phyloP scores from a whole-genome alignment of 1,140 invertebrate species.

The Pseudomyrmex dendroicus region DNA sequence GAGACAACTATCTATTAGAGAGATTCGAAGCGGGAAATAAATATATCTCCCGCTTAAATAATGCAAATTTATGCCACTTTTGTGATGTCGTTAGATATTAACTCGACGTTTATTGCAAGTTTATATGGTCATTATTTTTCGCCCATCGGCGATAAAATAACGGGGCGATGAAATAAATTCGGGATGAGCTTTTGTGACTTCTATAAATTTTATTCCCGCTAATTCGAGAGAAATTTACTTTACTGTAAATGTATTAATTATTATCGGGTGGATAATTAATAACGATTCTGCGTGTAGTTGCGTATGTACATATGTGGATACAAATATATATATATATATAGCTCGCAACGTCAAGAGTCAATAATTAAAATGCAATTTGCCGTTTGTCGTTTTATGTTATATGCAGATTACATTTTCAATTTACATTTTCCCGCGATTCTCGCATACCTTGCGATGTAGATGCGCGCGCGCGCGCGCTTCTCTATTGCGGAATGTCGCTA shows the following conservation, averaged over 20 bases:
- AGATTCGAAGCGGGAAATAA: background rate
- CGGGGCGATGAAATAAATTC: constrained; percentile 38
- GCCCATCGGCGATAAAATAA: no score
- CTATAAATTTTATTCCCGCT: constrained; percentile 43
- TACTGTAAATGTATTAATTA: constrained; percentile 55
- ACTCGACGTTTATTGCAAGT: constrained; percentile 33
- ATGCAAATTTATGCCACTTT: constrained; percentile 32
- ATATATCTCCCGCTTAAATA: background rate
- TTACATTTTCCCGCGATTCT: constrained; percentile 22
- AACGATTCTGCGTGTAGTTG: constrained; percentile 4
- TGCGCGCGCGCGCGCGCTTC: no score
- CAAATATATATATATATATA: background rate
- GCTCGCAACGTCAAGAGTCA: background rate
- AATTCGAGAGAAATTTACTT: constrained; percentile 40
- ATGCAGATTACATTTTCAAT: constrained; percentile 37
- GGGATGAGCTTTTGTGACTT: constrained; percentile 20
- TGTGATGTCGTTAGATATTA: constrained; percentile 15
- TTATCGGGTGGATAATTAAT: constrained; percentile 47
- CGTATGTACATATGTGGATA: background rate
- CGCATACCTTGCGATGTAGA: background rate
- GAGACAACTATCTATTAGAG: background rate
- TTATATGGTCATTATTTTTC: constrained; percentile 32
- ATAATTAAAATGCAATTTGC: constrained; percentile 47
- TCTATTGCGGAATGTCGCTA: background rate
- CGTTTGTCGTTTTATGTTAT: constrained; percentile 27